phyloP scores from a whole-genome alignment of 2,113 vertebrate species.

The Ageneiosus marmoratus region DNA sequence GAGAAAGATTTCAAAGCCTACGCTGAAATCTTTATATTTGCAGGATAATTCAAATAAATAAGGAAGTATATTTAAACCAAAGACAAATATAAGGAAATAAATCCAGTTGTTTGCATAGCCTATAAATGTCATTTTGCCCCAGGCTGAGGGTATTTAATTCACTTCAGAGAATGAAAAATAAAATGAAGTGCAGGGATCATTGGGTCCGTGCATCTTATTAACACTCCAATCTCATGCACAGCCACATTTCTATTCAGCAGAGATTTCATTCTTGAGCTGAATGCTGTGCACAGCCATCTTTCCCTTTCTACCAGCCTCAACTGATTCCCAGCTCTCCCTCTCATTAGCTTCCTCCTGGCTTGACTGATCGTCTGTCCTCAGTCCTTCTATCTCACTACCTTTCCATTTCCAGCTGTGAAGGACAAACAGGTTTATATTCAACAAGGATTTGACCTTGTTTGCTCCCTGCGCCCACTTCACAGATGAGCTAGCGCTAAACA shows the following conservation, averaged over 20 bases:
- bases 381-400: not conserved
- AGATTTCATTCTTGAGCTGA: constrained; percentile 25
- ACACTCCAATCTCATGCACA: constrained; percentile 47
- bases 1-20: not conserved
- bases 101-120: constrained; percentile 13
- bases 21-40: not conserved
- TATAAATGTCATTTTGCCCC: constrained; percentile 21
- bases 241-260: constrained; percentile 50
- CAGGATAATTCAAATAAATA: not conserved
- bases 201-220: constrained; percentile 46
- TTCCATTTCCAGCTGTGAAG: constrained; percentile 41
- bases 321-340: constrained; percentile 17
- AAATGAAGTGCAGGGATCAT: constrained; percentile 55
- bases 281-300: constrained; percentile 11
- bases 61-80: not conserved
- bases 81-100: not conserved
- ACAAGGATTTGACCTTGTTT: constrained; percentile 53
- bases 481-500: constrained; percentile 51
- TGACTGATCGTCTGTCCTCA: constrained; percentile 10
- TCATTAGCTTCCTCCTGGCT: constrained; percentile 50
- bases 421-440: constrained; percentile 48
- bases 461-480: constrained; percentile 43
- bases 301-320: not conserved
- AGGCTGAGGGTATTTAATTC: constrained; percentile 33
- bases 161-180: constrained; percentile 35